Evolutionary conservation across 2,113 vertebrate species (phyloP), one percentile per base, ranked within the genome.

Genomic region (Psittacula cyanocephala): DNA sequence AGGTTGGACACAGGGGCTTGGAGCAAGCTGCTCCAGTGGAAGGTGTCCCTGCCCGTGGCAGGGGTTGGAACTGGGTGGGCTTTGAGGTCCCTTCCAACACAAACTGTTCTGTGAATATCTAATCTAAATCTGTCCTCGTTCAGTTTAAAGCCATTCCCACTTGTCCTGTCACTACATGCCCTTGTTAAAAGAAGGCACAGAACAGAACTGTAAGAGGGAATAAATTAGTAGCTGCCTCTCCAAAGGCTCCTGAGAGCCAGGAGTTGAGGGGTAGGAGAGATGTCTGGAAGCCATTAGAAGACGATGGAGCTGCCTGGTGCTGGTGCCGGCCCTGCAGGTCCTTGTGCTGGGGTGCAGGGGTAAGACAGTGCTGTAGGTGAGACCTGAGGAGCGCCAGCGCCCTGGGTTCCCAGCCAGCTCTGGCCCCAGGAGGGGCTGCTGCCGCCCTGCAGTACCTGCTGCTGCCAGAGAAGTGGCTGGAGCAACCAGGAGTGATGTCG

Each of bases 271-370:
- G 22, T 18, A 6, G 43, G 41, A 16, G 23, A 8, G 19, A 2
- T 6, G 15, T 1, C 13, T 23, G 57, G 37, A 67, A 76, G 22
- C 18, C 11, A 1, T 23, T 11, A 17, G 59, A 10, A 29, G 37
- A 18, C n/a, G 25, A 22, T 2, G 4, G 14, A 50, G 59, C 31
- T 55, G 7, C 11, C 17, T 10, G 63, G 1, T 1, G 13, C 17
- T 33, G 72, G 11, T 10, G 39, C 1, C n/a, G 65, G 3, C 7
- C 7, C 0, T 0, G 7, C 29, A 3, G 46, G 24, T 22, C 39
- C 7, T 14, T 4, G 46, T 7, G 25, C 31, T 27, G 5, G 27
- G 70, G 16, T 23, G 3, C 17, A 4, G 77, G 81, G 59, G 3
- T 55, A 7, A 1, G 9, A 0, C 4, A 0, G 44, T 4, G 67